These are phyloP conservation scores for Stichopus chloronotus DNA, from an alignment of 35 echinoderm and acorn worm genomes.

Conservation along the genomic window DNA sequence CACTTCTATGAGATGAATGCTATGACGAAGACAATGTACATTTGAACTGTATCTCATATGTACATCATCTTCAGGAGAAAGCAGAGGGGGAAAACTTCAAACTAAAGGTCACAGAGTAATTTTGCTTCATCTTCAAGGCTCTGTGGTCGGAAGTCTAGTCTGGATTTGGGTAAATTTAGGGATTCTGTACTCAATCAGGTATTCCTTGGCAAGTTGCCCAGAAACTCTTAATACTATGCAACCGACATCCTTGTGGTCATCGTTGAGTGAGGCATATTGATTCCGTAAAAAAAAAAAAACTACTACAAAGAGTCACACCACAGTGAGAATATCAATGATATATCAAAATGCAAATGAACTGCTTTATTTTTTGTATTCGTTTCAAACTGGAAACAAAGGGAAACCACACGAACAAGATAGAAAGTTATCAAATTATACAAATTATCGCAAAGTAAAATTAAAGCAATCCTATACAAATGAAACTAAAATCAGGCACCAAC, in stretches of 20 bases:
- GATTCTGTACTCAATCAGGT: neutral
- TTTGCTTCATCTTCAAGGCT: conserved; percentile 20
- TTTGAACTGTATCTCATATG: neutral
- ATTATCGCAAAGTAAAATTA: no score
- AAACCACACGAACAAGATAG: no score
- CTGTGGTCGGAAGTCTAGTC: neutral
- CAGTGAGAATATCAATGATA: neutral
- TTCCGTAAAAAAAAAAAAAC: neutral
- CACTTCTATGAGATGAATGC: neutral
- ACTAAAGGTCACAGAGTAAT: conserved; percentile 23
- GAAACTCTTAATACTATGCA: neutral
- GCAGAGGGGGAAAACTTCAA: conserved; percentile 10
- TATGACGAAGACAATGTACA: neutral
- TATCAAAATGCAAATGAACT: neutral
- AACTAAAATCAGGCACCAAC: no score
- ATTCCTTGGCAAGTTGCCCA: conserved; percentile 4
- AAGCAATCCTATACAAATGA: no score
- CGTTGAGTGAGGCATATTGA: neutral
- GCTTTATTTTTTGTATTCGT: no score
- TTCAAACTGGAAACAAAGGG: no score
- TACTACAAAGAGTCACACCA: neutral
- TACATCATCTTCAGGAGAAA: neutral
- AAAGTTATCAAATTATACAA: no score
- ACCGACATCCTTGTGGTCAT: neutral
- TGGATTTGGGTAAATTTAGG: conserved; percentile 21